phyloP scores from a whole-genome alignment of 2,113 vertebrate genomes.

The Romanogobio albipinnatus region DNA sequence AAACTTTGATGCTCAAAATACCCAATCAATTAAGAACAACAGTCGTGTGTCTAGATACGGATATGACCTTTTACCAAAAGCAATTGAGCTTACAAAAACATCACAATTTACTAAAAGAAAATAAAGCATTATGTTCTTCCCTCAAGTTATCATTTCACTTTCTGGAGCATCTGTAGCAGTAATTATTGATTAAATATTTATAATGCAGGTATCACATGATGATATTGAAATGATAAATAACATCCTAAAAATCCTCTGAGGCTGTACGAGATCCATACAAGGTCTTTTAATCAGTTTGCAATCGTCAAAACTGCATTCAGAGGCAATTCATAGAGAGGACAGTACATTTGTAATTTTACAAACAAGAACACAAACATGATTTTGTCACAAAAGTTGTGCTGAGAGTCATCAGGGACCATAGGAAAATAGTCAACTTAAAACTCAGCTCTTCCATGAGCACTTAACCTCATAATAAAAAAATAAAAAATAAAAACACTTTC shows the following conservation, averaged over 20 bases:
- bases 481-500: no score
- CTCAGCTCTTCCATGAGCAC: no score
- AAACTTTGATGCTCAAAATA: slow-evolving; percentile 15
- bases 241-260: not conserved
- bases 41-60: not conserved
- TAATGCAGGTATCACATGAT: not conserved
- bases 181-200: not conserved
- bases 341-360: slow-evolving; percentile 23
- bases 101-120: not conserved
- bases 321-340: slow-evolving; percentile 13
- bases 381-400: slow-evolving; percentile 17
- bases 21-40: not conserved
- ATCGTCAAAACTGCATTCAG: not conserved
- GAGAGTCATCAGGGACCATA: not conserved
- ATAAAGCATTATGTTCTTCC: slow-evolving; percentile 5
- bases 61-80: not conserved
- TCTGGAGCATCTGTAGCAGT: slow-evolving; percentile 8
- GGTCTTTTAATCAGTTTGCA: not conserved
- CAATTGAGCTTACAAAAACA: not conserved
- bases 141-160: not conserved
- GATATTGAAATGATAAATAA: slow-evolving; percentile 20
- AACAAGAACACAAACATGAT: slow-evolving; percentile 13
- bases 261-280: not conserved
- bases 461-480: no score
- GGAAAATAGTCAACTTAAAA: no score